Conservation (phyloP, 2,888 invertebrate genomes). For the Drosophila vallismaia region DNA sequence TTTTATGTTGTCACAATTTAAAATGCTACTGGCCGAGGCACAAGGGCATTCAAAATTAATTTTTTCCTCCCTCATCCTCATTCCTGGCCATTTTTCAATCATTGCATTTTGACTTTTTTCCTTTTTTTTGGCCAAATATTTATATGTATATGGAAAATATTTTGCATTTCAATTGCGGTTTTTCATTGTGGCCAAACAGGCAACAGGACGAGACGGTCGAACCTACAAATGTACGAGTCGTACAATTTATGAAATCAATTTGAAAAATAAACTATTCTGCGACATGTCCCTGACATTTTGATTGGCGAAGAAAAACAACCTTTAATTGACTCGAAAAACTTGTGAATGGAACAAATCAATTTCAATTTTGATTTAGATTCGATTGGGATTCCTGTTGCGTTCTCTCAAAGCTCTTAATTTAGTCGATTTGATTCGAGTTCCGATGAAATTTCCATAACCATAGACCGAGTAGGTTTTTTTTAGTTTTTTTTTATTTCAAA, state of each 20-base stretch:
- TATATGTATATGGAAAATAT: conserved; percentile 49
- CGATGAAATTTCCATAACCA: conserved; percentile 12
- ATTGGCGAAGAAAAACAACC: not conserved
- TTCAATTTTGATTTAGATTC: conserved; percentile 22
- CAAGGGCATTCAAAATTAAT: conserved; percentile 33
- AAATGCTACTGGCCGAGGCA: conserved; percentile 18
- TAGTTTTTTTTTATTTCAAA: conserved; percentile 6
- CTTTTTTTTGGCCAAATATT: conserved; percentile 37
- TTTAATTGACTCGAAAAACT: not conserved
- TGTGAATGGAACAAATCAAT: conserved; percentile 26
- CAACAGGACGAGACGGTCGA: conserved; percentile 10
- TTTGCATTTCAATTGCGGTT: conserved; percentile 76
- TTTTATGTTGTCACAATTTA: conserved; percentile 62
- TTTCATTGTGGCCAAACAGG: conserved; percentile 30
- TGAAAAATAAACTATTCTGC: not conserved
- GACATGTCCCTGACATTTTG: too few relatives aligned
- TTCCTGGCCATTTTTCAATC: conserved; percentile 15
- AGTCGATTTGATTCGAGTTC: conserved; percentile 27
- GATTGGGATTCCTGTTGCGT: not conserved
- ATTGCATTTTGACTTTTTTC: too few relatives aligned
- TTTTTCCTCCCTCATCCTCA: conserved; percentile 6
- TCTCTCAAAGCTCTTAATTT: conserved; percentile 33
- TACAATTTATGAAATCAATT: too few relatives aligned
- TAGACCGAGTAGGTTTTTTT: too few relatives aligned
- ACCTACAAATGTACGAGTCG: too few relatives aligned